Base-by-base conservation (phyloP, 2,797 vertebrate genomes). In the Dryobates pubescens region DNA sequence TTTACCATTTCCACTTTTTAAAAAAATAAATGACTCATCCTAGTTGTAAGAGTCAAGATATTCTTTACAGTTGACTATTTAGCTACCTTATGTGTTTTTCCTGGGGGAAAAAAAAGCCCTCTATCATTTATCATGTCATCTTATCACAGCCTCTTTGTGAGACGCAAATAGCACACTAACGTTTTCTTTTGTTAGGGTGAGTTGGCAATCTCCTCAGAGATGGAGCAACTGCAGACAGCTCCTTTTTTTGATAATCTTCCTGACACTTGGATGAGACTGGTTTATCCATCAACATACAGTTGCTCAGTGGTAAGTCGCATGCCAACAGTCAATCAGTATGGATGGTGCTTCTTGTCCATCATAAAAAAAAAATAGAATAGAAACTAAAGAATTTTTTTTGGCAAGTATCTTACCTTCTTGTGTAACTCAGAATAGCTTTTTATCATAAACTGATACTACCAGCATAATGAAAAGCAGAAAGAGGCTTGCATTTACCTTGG, bases 171-270 rank as follows among this genome's bases (percentile, higher is more conserved):
- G 98, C 98, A 98, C 98, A 98, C 98, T 99, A 98, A 98, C 98
- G 98, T 98, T 98, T 99, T 98, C 98, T 98, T 99, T 99, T 99
- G 98, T 99, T 99, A 99, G 98, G 98, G 98, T 98, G 98, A 99
- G 98, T 98, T 99, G 98, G 98, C 98, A 99, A 98, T 99, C 98
- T 99, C 98, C 98, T 98, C 97, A 81, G 97, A 98, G 98, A 99
- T 98, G 98, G 98, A 99, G 97, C 98, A 98, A 98, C 98, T 98
- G 97, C 98, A 98, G 98, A 98, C 98, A 98, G 98, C 98, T 97
- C 97, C 98, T 98, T 53, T 69, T 98, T 98, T 98, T 98, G 92
- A 99, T 98, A 98, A 99, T 98, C 98, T 98, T 98, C 98, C 98
- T 98, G 98, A 98, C 98, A 99, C 98, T 98, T 98, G 98, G 98